Evolutionary conservation across 2,888 invertebrate genomes (phyloP), one percentile per base, ranked within the genome.

Genomic region (Heliconius hortense): DNA sequence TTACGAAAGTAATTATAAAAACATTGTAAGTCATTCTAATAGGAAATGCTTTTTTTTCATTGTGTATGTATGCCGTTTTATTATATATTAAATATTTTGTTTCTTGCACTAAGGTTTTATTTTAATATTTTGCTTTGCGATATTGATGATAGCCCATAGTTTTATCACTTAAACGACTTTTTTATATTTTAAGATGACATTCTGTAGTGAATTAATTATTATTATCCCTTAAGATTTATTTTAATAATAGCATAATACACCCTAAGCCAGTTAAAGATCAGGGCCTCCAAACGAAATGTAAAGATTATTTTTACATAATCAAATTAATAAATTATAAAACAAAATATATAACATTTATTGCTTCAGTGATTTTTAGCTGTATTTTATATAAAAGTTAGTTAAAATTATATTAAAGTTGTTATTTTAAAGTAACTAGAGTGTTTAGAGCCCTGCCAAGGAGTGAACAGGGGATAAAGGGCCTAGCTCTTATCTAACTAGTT

Each of bases 401-500:
- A 4, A 24, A 53, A 28, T 21, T 53, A 53, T 68, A 53, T 26
- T 67, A 10, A 63, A 31, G 28, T 31, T 8, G 18, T 48, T 53
- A 21, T 53, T 13, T 28, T 31, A 4, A 53, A 69, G 53, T 53
- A 69, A 69, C n/a, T 15, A 11, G 64, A 24, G 15, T 56, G 53
- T 69, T 69, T 21, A 69, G 69, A 69, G 69, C 53, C 69, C 69
- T 69, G 69, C 53, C 73, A 71, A 72, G 77, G 72, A 28, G 66
- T 67, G 70, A 56, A 68, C 21, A 63, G 75, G 67, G 70, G 53
- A 76, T 48, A 48, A 73, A 78, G 80, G 80, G 80, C 81, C 87
- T 90, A 86, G 87, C 88, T 81, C 87, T 90, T 90, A 90, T 84
- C 83, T 87, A 88, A 88, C 79, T 81, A 81, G 84, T 83, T 82